phyloP scores from a whole-genome alignment of 2,888 invertebrate genomes.

The Dasypogon diadema region DNA sequence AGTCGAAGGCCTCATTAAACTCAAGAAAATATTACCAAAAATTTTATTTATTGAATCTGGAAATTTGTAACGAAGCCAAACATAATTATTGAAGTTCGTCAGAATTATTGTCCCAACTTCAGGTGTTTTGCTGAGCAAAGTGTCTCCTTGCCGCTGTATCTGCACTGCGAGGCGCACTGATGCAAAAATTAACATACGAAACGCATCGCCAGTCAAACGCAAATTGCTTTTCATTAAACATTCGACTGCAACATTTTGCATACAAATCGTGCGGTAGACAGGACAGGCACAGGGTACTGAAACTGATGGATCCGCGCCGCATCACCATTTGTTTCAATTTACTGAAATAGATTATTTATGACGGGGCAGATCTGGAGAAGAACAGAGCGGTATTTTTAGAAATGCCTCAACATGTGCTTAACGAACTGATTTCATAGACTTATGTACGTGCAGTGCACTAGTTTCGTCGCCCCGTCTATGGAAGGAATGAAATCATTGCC shows the following conservation, averaged over 20 bases:
- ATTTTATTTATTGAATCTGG: too few relatives aligned
- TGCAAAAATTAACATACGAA: too few relatives aligned
- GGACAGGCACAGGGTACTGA: too few relatives aligned
- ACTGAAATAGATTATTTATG: slow-evolving; percentile 13
- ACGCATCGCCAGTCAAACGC: too few relatives aligned
- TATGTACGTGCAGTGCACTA: background rate
- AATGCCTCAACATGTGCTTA: slow-evolving; percentile 32
- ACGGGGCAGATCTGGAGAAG: slow-evolving; percentile 9
- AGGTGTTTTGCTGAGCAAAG: too few relatives aligned
- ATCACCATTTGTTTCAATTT: slow-evolving; percentile 15
- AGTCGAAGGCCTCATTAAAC: background rate
- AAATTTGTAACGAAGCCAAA: too few relatives aligned
- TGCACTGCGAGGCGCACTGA: too few relatives aligned
- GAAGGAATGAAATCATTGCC: background rate
- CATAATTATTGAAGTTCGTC: too few relatives aligned
- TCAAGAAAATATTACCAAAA: background rate
- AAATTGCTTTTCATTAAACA: too few relatives aligned
- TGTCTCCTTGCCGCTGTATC: too few relatives aligned
- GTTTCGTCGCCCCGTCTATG: background rate
- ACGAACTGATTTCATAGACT: slow-evolving; percentile 10
- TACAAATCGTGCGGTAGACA: background rate
- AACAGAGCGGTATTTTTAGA: slow-evolving; percentile 21
- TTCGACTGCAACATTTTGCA: too few relatives aligned
- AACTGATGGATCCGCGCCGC: background rate
- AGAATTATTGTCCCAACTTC: too few relatives aligned